phyloP scores from a whole-genome alignment of 2,113 vertebrate species.

The Hippocampus comes region DNA sequence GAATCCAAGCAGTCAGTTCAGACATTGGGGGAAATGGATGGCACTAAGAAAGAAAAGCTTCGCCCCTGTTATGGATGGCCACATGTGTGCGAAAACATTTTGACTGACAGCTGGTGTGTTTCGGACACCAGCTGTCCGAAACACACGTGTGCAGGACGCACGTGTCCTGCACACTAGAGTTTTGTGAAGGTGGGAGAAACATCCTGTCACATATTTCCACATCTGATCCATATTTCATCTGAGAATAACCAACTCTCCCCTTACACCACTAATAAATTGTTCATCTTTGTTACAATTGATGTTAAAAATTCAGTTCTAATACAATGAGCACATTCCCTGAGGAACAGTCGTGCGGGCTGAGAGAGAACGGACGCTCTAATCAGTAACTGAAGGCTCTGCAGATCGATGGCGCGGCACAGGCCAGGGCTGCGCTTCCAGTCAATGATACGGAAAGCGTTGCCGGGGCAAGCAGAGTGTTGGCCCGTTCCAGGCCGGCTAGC shows the following conservation, averaged over 20 bases:
- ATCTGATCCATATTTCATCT: conserved; percentile 10
- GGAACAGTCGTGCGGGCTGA: neutral
- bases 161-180: neutral
- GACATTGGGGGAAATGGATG: neutral
- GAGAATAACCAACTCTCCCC: conserved; percentile 9
- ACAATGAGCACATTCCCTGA: neutral
- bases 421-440: conserved; percentile 27
- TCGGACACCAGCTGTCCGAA: no score
- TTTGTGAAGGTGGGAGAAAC: conserved; percentile 17
- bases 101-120: conserved; percentile 26
- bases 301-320: neutral
- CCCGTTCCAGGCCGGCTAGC: neutral
- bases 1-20: neutral
- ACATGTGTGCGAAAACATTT: conserved; percentile 25
- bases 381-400: conserved; percentile 32
- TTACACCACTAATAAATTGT: neutral
- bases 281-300: neutral
- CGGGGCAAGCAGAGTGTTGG: conserved; percentile 27
- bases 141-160: no score
- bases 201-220: conserved; percentile 18
- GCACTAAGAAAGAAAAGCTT: neutral
- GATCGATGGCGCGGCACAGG: conserved; percentile 48
- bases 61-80: conserved; percentile 30
- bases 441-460: conserved; percentile 44
- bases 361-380: conserved; percentile 25